Evolutionary conservation across 2,888 invertebrate species (phyloP), one percentile per base, ranked within the genome.

Genomic region (Xanthorhoe designata): DNA sequence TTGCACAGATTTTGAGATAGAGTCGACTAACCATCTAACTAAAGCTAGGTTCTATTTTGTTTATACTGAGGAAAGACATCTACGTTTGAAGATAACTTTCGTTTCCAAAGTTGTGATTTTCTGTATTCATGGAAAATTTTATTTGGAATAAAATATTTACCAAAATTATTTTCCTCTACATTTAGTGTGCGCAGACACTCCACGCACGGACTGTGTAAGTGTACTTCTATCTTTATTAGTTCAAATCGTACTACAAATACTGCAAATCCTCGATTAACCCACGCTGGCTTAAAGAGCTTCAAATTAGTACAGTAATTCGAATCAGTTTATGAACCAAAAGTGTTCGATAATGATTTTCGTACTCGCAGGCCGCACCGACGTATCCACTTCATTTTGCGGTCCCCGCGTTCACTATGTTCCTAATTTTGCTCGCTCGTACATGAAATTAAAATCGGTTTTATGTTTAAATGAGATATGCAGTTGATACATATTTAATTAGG

Each of bases 401-500:
- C 72, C 88, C 75, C 77, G 76, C 86, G 83, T 82, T 82, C 86
- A 84, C 82, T 82, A n/a, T n/a, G 88, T 80, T 88, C 91, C 92
- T 92, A 92, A 92, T 91, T 92, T 92, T 86, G 89, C 81, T 81
- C 91, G 88, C 87, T 90, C 89, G 90, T 67, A 88, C 91, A 90
- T 90, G 90, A 92, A 92, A 92, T 93, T 92, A 92, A 93, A 93
- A 93, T 88, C 88, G 84, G 91, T 88, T 92, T 90, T 88, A 90
- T 91, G 90, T 91, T 88, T 90, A 87, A 91, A 90, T 90, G 91
- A 86, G 90, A 90, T 90, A 91, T 90, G 88, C 89, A 90, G 89
- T 92, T 89, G 90, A 92, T 92, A 90, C 91, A 92, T 92, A 91
- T 91, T 92, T 91, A 92, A 92, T 92, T 92, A 90, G 90, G 90